A percentile compares a stretch with the other conserved stretches of the same genome.
Conservation (phyloP, 1,140 invertebrate genomes). For the Doryteuthis pealeii region DNA sequence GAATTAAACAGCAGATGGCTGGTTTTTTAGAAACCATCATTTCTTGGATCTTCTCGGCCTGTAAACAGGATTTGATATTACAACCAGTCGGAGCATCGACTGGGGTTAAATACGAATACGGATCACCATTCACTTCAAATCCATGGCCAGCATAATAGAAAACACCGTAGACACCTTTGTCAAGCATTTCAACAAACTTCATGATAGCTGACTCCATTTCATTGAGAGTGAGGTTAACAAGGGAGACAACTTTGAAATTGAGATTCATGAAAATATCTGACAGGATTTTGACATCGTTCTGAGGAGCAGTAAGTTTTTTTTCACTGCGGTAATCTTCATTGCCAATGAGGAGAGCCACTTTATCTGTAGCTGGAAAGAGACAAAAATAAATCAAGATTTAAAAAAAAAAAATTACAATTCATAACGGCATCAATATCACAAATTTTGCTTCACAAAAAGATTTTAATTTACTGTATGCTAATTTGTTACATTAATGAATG, state of each 20-base stretch:
- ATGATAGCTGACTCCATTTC: conserved; percentile 60
- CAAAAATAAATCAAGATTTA: conserved; percentile 5
- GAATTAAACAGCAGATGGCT: conserved; percentile 59
- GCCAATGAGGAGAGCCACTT: conserved; percentile 61
- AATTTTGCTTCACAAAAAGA: background rate
- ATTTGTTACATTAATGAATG: too few species aligned
- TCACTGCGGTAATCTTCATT: conserved; percentile 59
- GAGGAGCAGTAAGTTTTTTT: conserved; percentile 55
- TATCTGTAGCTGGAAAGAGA: conserved; percentile 56
- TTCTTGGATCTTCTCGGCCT: conserved; percentile 42
- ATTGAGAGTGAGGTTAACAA: conserved; percentile 58
- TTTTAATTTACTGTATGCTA: too few species aligned
- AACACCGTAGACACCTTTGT: conserved; percentile 60
- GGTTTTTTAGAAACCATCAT: conserved; percentile 53
- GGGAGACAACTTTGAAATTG: conserved; percentile 61
- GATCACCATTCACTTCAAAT: conserved; percentile 50
- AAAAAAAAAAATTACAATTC: conserved; percentile 13
- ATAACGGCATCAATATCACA: conserved; percentile 17
- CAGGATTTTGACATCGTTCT: conserved; percentile 50
- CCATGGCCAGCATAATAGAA: conserved; percentile 64
- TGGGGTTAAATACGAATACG: conserved; percentile 60
- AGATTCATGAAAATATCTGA: conserved; percentile 48
- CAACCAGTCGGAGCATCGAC: conserved; percentile 58
- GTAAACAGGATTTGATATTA: conserved; percentile 56
- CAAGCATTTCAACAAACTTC: conserved; percentile 58